Conservation (phyloP, 2,113 vertebrate genomes). For the Aplodontia rufa region DNA sequence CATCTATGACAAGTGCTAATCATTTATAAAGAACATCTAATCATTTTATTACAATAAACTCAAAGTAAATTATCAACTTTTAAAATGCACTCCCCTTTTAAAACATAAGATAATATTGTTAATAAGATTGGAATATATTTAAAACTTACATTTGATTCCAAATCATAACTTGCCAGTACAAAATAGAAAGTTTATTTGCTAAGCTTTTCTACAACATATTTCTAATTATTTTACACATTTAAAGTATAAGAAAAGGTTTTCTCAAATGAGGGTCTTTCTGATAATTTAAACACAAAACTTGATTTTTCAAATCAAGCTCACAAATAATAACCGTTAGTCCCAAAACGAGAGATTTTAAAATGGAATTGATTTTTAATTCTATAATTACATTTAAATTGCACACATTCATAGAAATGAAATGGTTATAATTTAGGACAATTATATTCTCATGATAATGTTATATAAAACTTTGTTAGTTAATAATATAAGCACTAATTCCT, state of each 20-base stretch:
- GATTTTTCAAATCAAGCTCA: conserved; percentile 18
- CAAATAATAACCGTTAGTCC: neutral
- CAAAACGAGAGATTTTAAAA: neutral
- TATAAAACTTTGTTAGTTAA: neutral
- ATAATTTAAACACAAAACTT: neutral
- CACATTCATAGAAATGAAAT: neutral
- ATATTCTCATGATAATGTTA: neutral
- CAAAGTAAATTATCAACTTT: neutral
- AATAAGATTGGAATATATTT: neutral
- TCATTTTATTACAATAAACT: neutral
- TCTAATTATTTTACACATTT: neutral
- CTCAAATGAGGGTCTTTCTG: neutral
- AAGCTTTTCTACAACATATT: neutral
- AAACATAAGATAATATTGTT: neutral
- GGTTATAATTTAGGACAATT: neutral
- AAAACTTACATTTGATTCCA: neutral
- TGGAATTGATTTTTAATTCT: neutral
- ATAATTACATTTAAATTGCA: neutral
- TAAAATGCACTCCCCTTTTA: neutral
- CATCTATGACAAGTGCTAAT: neutral
- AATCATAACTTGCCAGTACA: neutral
- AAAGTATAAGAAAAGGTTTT: neutral
- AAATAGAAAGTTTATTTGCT: neutral
- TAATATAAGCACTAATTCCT: neutral
- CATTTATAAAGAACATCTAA: neutral